Percentiles rank a stretch among this genome's conserved stretches.
phyloP scores from a whole-genome alignment of 2,113 vertebrate species.

The Ariopsis seemanni region DNA sequence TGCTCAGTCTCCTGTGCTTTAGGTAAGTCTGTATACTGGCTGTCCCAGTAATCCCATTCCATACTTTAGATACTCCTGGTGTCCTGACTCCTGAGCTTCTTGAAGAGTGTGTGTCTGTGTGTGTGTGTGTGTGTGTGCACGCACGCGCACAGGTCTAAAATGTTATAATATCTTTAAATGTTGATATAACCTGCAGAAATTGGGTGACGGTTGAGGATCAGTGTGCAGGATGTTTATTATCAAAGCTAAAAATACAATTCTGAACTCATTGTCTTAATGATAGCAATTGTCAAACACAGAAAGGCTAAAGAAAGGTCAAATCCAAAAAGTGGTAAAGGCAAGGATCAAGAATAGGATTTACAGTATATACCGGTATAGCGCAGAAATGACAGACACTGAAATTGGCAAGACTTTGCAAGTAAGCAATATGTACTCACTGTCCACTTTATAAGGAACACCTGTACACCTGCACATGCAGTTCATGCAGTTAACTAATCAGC shows the following conservation, averaged over 20 bases:
- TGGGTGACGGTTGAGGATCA: not conserved
- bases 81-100: not conserved
- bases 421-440: not conserved
- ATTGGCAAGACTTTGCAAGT: not conserved
- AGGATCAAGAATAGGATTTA: not conserved
- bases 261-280: not conserved
- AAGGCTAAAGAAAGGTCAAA: not conserved
- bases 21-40: constrained; percentile 62
- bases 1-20: constrained; percentile 84
- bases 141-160: not conserved
- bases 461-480: not conserved
- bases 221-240: not conserved
- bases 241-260: not conserved
- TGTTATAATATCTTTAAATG: not conserved
- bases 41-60: not conserved
- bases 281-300: not conserved
- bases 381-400: not conserved
- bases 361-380: not conserved
- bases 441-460: not conserved
- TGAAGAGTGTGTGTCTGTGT: not conserved
- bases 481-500: not conserved
- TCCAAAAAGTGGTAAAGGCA: not conserved
- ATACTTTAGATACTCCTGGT: not conserved
- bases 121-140: not conserved
- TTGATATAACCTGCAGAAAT: not conserved